A percentile compares a stretch with the other conserved stretches of the same genome.
Evolutionary conservation across 1,140 invertebrate species (phyloP).

Genomic region (Tetramorium parvispinum): DNA sequence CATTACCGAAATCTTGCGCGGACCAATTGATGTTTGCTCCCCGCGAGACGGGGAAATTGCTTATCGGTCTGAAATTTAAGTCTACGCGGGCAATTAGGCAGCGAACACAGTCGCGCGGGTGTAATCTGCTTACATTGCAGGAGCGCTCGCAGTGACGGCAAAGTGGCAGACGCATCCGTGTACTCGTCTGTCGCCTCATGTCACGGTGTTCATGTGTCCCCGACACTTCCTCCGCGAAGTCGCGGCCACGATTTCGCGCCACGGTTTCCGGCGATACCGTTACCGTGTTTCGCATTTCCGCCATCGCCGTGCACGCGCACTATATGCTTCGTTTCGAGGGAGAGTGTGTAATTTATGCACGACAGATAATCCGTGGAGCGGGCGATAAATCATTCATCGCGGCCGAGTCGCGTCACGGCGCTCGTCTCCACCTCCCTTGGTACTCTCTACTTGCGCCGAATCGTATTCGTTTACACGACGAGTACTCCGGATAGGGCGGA

Average conservation of each 20-base stretch:
- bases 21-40: constrained; percentile 2
- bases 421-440: constrained; percentile 11
- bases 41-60: background rate
- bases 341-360: constrained; percentile 37
- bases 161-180: background rate
- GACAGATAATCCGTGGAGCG: constrained; percentile 51
- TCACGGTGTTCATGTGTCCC: background rate
- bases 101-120: constrained; percentile 26
- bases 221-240: constrained; percentile 35
- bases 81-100: constrained; percentile 40
- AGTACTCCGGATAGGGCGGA: constrained; percentile 37
- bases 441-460: constrained; percentile 2
- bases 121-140: constrained; percentile 39
- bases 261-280: constrained; percentile 56
- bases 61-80: constrained; percentile 37
- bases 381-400: constrained; percentile 58
- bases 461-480: constrained; percentile 44
- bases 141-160: background rate
- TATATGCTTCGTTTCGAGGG: constrained; percentile 9
- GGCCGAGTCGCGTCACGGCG: constrained; percentile 48
- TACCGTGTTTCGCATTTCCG: constrained; percentile 51
- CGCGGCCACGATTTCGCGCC: constrained; percentile 45
- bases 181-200: background rate
- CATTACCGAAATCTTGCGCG: constrained; percentile 32
- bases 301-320: constrained; percentile 22